phyloP scores from a whole-genome alignment of 2,113 vertebrate species.

The Zeus faber region DNA sequence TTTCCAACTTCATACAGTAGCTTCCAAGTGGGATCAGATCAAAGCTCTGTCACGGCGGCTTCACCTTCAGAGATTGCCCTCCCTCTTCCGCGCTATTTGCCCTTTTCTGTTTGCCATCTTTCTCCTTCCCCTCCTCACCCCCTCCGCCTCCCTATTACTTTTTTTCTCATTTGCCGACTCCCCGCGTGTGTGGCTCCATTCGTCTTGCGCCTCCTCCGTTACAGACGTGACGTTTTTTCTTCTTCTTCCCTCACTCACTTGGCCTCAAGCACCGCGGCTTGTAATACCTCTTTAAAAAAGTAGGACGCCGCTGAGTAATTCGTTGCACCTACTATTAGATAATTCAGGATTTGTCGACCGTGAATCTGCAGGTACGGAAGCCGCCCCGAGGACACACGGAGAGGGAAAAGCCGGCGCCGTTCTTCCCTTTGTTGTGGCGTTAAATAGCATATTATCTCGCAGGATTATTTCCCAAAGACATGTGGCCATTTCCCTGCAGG shows the following conservation, averaged over 20 bases:
- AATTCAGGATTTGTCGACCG: conserved; percentile 54
- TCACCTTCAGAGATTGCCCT: no score
- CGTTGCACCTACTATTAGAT: conserved; percentile 63
- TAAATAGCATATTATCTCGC: conserved; percentile 27
- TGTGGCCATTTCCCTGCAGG: conserved; percentile 29
- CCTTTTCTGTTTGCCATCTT: conserved; percentile 13
- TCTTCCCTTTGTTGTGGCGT: conserved; percentile 16
- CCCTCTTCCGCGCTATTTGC: no score
- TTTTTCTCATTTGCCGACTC: neutral
- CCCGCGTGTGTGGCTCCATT: neutral
- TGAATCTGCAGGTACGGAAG: no score
- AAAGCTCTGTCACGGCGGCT: no score
- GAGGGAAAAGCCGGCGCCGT: conserved; percentile 18
- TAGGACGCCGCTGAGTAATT: conserved; percentile 66
- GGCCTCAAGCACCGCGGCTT: conserved; percentile 45
- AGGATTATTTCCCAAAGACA: conserved; percentile 37
- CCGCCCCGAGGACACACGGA: no score
- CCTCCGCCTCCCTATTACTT: neutral
- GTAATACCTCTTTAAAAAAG: conserved; percentile 70
- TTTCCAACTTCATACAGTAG: no score
- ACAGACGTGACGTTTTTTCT: conserved; percentile 41
- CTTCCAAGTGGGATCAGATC: no score
- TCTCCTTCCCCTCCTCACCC: conserved; percentile 31
- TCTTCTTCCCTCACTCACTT: conserved; percentile 42
- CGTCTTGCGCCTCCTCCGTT: conserved; percentile 12